Conservation (phyloP, 2,113 vertebrate genomes). For the Rhodinocichla rosea region DNA sequence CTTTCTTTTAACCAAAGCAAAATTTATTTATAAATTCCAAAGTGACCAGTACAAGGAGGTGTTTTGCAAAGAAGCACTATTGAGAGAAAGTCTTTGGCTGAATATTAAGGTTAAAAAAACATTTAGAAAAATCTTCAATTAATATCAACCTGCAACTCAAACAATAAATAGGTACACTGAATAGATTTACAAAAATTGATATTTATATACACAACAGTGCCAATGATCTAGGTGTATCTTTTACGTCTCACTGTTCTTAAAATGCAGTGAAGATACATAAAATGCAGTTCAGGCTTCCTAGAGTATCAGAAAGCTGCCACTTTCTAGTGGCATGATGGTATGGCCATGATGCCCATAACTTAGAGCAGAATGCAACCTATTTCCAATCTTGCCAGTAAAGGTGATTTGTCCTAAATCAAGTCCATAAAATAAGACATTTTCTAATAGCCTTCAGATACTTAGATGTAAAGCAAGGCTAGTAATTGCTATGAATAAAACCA, state of each 20-base stretch:
- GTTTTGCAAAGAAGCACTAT: neutral
- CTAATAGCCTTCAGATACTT: neutral
- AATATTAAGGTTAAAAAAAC: neutral
- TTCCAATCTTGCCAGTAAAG: neutral
- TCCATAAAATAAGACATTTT: neutral
- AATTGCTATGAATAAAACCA: neutral
- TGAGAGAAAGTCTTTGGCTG: neutral
- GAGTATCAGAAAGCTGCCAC: neutral
- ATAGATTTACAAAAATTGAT: neutral
- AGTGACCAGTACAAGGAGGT: neutral
- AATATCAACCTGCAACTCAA: neutral
- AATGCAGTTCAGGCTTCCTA: neutral
- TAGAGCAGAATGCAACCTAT: neutral
- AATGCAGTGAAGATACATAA: neutral
- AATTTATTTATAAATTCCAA: neutral
- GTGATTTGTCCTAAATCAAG: neutral
- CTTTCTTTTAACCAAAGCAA: neutral
- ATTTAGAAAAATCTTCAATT: neutral
- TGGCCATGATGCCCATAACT: neutral
- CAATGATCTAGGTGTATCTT: neutral
- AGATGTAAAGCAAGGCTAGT: neutral
- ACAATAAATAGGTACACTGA: neutral
- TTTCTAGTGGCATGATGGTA: neutral
- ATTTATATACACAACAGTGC: neutral
- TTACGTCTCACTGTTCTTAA: neutral